Percentiles rank a stretch among this genome's conserved stretches.
These are phyloP conservation scores for Drosophila takahashii DNA, from an alignment of 1,140 invertebrate species.

Conservation along the genomic window DNA sequence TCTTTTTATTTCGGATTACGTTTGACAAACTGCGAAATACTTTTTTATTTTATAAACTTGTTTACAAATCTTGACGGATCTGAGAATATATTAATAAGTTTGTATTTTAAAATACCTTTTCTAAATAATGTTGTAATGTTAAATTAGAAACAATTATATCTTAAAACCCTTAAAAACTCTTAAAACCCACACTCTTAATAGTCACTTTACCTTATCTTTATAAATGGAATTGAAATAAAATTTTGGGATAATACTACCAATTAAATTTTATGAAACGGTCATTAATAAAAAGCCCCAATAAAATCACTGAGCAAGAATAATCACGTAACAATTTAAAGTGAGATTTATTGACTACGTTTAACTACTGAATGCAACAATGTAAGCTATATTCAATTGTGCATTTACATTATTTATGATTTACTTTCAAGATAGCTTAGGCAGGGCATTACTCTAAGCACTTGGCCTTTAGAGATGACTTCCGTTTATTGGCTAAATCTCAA, in stretches of 20 bases:
- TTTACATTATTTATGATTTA: not conserved
- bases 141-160: too few relatives aligned
- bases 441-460: conserved; percentile 1
- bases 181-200: too few relatives aligned
- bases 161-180: too few relatives aligned
- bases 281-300: conserved; percentile 3
- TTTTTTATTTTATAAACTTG: too few relatives aligned
- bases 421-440: not conserved
- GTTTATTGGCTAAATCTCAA: conserved; percentile 22
- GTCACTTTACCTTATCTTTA: too few relatives aligned
- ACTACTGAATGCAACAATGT: conserved; percentile 1
- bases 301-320: not conserved
- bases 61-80: too few relatives aligned
- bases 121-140: too few relatives aligned
- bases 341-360: conserved; percentile 1
- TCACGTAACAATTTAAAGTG: conserved; percentile 2
- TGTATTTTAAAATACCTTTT: too few relatives aligned
- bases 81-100: too few relatives aligned
- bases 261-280: not conserved
- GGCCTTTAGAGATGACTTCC: not conserved
- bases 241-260: not conserved
- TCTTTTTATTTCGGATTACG: not conserved
- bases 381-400: not conserved
- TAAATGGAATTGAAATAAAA: too few relatives aligned
- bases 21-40: not conserved